These are phyloP conservation scores for Babyrousa celebensis DNA, from an alignment of 2,797 vertebrate genomes.

Conservation along the genomic window DNA sequence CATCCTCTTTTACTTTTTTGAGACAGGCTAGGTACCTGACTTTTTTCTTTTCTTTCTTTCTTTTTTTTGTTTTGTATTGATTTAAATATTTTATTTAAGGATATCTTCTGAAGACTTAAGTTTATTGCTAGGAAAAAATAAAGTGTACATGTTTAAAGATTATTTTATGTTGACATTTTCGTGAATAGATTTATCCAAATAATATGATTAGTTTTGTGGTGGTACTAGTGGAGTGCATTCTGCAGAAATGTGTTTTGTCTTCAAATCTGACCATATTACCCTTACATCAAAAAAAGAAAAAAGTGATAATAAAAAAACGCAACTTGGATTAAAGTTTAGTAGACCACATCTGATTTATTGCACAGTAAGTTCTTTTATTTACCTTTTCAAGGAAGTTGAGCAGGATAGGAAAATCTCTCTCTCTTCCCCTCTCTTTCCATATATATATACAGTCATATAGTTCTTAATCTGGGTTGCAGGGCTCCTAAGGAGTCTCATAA, in stretches of 20 bases:
- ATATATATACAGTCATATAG: background rate
- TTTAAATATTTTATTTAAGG: constrained; percentile 71
- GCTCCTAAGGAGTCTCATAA: background rate
- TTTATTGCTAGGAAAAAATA: constrained; percentile 71
- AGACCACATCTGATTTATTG: constrained; percentile 60
- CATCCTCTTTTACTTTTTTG: background rate
- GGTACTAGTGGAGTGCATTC: constrained; percentile 3
- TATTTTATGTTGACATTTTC: constrained; percentile 22
- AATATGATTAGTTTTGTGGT: constrained; percentile 38
- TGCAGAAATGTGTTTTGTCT: constrained; percentile 46
- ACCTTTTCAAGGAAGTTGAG: constrained; percentile 75
- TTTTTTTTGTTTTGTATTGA: background rate
- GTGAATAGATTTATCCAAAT: constrained; percentile 61
- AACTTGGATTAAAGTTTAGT: constrained; percentile 65
- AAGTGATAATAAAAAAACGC: constrained; percentile 63
- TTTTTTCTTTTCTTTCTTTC: background rate
- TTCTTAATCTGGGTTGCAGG: background rate
- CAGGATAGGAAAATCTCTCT: background rate
- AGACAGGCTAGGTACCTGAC: background rate
- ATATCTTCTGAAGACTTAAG: constrained; percentile 60
- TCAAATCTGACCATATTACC: constrained; percentile 49
- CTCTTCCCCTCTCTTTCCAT: background rate
- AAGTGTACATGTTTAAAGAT: constrained; percentile 53
- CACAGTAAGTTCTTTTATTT: constrained; percentile 77
- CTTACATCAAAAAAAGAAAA: constrained; percentile 43